Percentiles rank a stretch among this genome's conserved stretches.
Conservation (phyloP, 2,888 invertebrate species). For the Pinctada fucata region DNA sequence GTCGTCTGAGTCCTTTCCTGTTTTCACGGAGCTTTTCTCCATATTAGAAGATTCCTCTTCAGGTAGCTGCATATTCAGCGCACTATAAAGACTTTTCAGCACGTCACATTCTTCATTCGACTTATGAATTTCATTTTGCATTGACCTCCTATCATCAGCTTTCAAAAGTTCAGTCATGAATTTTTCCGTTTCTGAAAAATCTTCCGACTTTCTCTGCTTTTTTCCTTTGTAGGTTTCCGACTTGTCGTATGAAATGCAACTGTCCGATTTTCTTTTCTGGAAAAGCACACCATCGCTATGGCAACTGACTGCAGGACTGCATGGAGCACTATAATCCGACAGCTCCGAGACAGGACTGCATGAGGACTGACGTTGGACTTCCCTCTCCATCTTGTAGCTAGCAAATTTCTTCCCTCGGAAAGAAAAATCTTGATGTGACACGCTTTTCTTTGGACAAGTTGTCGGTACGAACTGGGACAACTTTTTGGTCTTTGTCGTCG, state of each 20-base stretch:
- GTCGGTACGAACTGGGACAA: neutral
- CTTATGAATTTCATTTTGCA: neutral
- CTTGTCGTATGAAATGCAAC: neutral
- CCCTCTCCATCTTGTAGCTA: conserved; percentile 1
- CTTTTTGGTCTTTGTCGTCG: neutral
- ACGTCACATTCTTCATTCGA: conserved; percentile 35
- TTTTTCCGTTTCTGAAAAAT: neutral
- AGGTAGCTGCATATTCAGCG: conserved; percentile 49
- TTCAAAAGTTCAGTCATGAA: neutral
- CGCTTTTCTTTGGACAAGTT: no score
- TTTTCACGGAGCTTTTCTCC: neutral
- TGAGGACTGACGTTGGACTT: neutral
- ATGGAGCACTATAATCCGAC: conserved; percentile 1
- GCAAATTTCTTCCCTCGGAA: neutral
- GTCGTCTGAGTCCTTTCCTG: neutral
- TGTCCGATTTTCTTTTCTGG: conserved; percentile 26
- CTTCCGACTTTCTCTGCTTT: conserved; percentile 12
- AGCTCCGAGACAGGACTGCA: neutral
- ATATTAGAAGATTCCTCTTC: conserved; percentile 8
- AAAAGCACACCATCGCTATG: conserved; percentile 26
- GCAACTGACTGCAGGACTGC: conserved; percentile 29
- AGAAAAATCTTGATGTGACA: neutral
- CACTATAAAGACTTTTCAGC: conserved; percentile 52
- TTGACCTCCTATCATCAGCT: neutral
- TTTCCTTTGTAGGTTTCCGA: neutral